phyloP scores from a whole-genome alignment of 2,113 vertebrate genomes.

The Centropus bengalensis region DNA sequence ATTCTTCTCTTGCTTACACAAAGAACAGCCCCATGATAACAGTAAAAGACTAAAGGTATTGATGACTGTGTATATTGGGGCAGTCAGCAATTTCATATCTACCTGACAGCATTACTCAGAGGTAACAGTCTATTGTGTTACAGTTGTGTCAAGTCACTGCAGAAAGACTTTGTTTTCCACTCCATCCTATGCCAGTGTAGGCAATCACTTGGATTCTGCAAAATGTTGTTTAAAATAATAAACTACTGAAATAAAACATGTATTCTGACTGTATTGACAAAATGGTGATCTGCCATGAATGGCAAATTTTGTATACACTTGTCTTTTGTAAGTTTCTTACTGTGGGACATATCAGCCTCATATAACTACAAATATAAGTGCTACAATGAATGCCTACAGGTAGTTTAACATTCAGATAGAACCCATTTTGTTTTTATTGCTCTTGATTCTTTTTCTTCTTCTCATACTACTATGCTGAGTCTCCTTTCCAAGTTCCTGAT shows the following conservation, averaged over 20 bases:
- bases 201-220: background rate
- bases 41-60: background rate
- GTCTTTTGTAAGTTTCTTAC: background rate
- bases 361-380: background rate
- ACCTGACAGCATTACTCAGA: background rate
- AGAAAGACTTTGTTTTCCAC: background rate
- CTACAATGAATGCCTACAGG: background rate
- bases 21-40: background rate
- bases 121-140: background rate
- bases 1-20: background rate
- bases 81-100: background rate
- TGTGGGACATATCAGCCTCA: background rate
- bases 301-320: background rate
- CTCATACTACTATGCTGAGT: background rate
- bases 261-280: background rate
- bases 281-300: background rate
- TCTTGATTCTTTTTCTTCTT: background rate
- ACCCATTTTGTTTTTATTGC: background rate
- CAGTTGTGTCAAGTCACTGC: background rate
- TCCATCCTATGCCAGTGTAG: background rate
- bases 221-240: background rate
- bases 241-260: background rate
- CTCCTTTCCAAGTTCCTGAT: background rate
- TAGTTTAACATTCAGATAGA: background rate
- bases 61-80: background rate